Evolutionary conservation across 2,888 invertebrate genomes (phyloP).

Genomic region (Lasiommata megera): DNA sequence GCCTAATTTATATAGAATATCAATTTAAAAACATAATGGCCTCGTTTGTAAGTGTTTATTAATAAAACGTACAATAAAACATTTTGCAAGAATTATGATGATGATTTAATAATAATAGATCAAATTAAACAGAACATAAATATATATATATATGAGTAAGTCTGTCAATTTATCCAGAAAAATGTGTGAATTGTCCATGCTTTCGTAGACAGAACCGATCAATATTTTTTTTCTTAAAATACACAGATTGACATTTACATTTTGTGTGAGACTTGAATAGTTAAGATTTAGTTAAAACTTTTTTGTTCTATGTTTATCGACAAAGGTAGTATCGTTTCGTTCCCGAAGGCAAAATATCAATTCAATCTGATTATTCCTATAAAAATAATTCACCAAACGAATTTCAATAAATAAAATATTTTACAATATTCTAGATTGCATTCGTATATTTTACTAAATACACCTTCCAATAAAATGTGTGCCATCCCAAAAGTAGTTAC

Average conservation of each 20-base stretch:
- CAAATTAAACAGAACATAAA: too few species aligned
- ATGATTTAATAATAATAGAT: too few species aligned
- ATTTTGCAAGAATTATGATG: too few species aligned
- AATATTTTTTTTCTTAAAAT: too few species aligned
- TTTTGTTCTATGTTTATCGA: background rate
- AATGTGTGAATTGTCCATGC: too few species aligned
- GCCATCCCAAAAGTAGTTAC: too few species aligned
- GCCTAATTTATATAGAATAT: background rate
- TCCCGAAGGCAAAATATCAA: background rate
- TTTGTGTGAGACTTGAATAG: too few species aligned
- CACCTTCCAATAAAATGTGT: background rate
- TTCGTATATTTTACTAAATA: background rate
- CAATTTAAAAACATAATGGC: background rate
- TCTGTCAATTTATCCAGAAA: too few species aligned
- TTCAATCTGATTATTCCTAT: background rate
- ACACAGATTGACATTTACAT: too few species aligned
- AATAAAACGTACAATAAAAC: background rate
- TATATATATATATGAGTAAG: too few species aligned
- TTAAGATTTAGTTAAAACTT: too few species aligned
- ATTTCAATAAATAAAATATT: slow-evolving; percentile 5
- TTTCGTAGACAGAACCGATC: too few species aligned
- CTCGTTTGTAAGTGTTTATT: background rate
- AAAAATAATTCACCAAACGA: background rate
- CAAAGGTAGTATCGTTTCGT: background rate
- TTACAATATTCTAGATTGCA: background rate